Base-by-base conservation (phyloP, 92 coral and sea anemone genomes). In the Palythoa heliodiscus region DNA sequence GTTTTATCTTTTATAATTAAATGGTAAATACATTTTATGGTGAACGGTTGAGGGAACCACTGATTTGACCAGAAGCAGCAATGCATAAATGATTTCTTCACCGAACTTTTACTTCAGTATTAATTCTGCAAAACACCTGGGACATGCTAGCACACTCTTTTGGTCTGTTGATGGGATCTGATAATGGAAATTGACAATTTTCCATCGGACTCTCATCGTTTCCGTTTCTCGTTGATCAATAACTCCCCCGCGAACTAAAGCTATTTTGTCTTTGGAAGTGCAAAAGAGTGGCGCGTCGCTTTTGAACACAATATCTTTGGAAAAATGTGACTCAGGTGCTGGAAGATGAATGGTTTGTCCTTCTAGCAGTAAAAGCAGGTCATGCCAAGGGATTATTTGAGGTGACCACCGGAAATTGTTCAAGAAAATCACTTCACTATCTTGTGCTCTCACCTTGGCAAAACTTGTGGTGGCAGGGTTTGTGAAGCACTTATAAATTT, bases 381-480 rank as follows among this genome's bases (percentile, higher is more conserved):
- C 78, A 74, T 50, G 37, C 78, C 82, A 71, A 57, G 87, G 82
- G 15, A 72, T 71, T 6, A 83, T 83, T 71, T 83, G 87, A 19
- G 87, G 22, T 39, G 82, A 69, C 82, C 87, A 83, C 48, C 87
- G 40, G 8, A 83, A 83, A 71, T 83, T 82, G 50, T 83, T 83
- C 52, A 76, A 12, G 66, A 76, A 76, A 53, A 76, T 76, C 7
- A 76, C 82, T 76, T 76, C 82, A 39, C 82, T 83, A 12, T 71
- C 48, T 57, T 71, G 48, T 47, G 87, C 87, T 83, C 87, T 82
- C n/a, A 71, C 87, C 87, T 82, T 52, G 67, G 87, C 87, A 83
- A 83, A 83, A 20, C 77, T 83, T n/a, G 87, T 48, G 37, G 87
- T 83, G 40, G 87, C 87, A 71, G 87, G 87, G 80, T 83, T 83